These are phyloP conservation scores for Balearica regulorum DNA, from an alignment of 2,797 vertebrate genomes.

Conservation along the genomic window DNA sequence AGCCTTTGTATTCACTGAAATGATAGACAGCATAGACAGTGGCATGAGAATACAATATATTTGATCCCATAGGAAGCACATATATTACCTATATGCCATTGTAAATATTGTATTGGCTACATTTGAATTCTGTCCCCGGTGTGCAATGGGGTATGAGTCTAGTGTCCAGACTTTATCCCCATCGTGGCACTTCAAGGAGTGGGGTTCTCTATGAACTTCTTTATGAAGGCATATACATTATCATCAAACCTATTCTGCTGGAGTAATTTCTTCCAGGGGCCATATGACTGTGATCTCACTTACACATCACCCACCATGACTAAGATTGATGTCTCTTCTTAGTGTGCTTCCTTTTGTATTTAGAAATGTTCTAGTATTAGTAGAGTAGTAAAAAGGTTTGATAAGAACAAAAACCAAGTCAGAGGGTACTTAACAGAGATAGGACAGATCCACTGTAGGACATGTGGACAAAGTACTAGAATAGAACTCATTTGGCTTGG, in stretches of 20 bases:
- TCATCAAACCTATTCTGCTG: neutral
- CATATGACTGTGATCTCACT: neutral
- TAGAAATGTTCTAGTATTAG: neutral
- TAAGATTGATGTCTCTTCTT: neutral
- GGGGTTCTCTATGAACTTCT: neutral
- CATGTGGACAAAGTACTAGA: neutral
- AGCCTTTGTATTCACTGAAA: neutral
- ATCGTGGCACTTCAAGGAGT: neutral
- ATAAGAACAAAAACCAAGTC: neutral
- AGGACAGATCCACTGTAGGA: neutral
- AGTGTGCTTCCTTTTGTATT: neutral
- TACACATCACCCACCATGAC: neutral
- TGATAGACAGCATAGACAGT: neutral
- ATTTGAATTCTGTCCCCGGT: neutral
- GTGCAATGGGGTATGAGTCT: neutral
- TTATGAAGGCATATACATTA: neutral
- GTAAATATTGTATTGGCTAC: neutral
- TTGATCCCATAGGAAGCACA: neutral
- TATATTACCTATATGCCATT: neutral
- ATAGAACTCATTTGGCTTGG: neutral
- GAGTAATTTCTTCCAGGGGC: neutral
- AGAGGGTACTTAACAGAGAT: accelerated
- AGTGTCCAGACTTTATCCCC: neutral
- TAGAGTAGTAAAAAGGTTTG: neutral
- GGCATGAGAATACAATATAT: neutral